These are phyloP conservation scores for Drosophila takahashii DNA, from an alignment of 1,140 invertebrate species.

Conservation along the genomic window DNA sequence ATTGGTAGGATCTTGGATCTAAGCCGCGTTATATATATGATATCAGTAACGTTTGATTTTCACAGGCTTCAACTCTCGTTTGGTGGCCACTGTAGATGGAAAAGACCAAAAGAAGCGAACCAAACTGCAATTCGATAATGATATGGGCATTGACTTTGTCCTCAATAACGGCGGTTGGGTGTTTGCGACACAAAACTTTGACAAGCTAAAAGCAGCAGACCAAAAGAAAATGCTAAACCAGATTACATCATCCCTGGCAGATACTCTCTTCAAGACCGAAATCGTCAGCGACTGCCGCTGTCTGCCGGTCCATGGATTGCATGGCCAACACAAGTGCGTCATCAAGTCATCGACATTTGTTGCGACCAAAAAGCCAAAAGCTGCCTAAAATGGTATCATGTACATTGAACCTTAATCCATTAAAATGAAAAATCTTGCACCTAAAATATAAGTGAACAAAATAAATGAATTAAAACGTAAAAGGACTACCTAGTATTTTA, in stretches of 20 bases:
- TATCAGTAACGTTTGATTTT: neutral
- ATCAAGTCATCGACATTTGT: conserved; percentile 74
- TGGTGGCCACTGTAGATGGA: conserved; percentile 86
- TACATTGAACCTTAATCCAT: neutral
- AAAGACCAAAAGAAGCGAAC: conserved; percentile 87
- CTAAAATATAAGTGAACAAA: neutral
- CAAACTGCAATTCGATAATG: conserved; percentile 85
- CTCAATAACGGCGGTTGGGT: conserved; percentile 77
- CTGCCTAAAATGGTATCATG: conserved; percentile 25
- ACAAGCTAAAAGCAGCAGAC: conserved; percentile 63
- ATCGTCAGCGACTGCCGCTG: conserved; percentile 74
- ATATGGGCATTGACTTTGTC: conserved; percentile 86
- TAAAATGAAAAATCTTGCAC: neutral
- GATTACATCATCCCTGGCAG: conserved; percentile 68
- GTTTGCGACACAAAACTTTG: conserved; percentile 76
- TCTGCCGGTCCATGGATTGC: conserved; percentile 52
- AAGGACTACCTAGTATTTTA: too few relatives aligned
- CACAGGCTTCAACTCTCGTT: conserved; percentile 85
- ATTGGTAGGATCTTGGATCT: conserved; percentile 52
- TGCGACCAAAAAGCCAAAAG: conserved; percentile 71
- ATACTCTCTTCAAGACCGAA: conserved; percentile 80
- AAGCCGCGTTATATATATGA: too few relatives aligned
- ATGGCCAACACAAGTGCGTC: conserved; percentile 71
- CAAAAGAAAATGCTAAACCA: conserved; percentile 69
- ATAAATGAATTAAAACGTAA: conserved; percentile 11